phyloP scores from a whole-genome alignment of 2,113 vertebrate genomes.

The Paralichthys olivaceus region DNA sequence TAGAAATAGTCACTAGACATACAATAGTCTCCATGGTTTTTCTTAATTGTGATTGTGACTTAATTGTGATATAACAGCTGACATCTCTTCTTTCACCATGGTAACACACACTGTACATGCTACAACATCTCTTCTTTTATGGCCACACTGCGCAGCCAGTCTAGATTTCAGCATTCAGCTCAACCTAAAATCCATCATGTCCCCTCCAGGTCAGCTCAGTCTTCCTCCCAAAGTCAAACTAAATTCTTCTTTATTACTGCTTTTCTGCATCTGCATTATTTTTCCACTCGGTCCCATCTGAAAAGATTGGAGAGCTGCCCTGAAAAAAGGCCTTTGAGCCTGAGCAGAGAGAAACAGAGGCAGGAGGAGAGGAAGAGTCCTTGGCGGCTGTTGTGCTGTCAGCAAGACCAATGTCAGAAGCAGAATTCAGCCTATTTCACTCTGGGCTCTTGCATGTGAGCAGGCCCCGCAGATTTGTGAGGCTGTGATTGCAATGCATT shows the following conservation, averaged over 20 bases:
- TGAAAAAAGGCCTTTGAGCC: constrained; percentile 41
- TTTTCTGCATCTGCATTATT: constrained; percentile 42
- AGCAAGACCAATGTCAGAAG: constrained; percentile 53
- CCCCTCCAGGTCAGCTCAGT: constrained; percentile 30
- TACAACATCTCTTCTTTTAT: background rate
- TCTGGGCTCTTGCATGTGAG: constrained; percentile 48
- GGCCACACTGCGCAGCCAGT: background rate
- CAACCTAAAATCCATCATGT: constrained; percentile 16
- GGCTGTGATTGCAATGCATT: constrained; percentile 52
- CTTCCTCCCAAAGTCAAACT: constrained; percentile 4
- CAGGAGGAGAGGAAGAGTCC: constrained; percentile 42
- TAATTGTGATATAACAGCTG: background rate
- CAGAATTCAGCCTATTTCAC: constrained; percentile 48
- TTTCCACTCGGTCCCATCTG: constrained; percentile 24
- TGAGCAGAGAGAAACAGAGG: constrained; percentile 29
- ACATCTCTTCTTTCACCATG: background rate
- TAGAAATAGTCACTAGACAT: too few relatives aligned
- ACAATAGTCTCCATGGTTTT: background rate
- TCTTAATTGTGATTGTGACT: too few relatives aligned
- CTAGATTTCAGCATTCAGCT: constrained; percentile 14
- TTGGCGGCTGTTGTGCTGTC: constrained; percentile 49
- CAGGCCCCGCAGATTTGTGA: constrained; percentile 58
- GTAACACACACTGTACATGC: background rate
- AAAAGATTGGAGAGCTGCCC: constrained; percentile 37
- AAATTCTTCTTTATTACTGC: constrained; percentile 23